Evolutionary conservation across 1,140 invertebrate genomes (phyloP).

Genomic region (Ceratosolen solmsi): DNA sequence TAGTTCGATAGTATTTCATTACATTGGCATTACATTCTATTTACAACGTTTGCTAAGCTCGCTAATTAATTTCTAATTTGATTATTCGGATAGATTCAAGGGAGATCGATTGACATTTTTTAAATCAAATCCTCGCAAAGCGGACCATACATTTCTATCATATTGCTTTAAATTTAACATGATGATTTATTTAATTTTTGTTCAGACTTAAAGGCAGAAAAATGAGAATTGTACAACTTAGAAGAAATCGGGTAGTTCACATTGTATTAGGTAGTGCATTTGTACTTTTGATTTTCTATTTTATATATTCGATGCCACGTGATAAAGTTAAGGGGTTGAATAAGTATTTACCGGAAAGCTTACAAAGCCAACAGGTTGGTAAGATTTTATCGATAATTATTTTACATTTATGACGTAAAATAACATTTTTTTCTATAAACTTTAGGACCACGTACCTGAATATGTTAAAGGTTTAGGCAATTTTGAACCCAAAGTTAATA

Average conservation of each 20-base stretch:
- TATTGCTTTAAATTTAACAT: not conserved
- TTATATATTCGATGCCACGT: conserved; percentile 33
- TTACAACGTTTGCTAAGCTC: too few relatives aligned
- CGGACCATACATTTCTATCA: not conserved
- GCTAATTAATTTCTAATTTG: too few relatives aligned
- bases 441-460: conserved; percentile 55
- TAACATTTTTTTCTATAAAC: not conserved
- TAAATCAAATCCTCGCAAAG: too few relatives aligned
- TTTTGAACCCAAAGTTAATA: conserved; percentile 79
- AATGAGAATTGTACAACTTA: conserved; percentile 71
- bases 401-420: conserved; percentile 20
- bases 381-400: conserved; percentile 9
- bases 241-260: conserved; percentile 65
- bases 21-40: too few relatives aligned
- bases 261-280: conserved; percentile 57
- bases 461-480: conserved; percentile 73
- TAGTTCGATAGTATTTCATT: too few relatives aligned
- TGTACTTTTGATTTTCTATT: conserved; percentile 60
- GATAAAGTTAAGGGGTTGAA: conserved; percentile 60
- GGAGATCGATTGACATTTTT: too few relatives aligned
- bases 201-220: conserved; percentile 22
- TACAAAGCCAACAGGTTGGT: conserved; percentile 58
- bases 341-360: conserved; percentile 62
- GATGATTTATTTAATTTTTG: conserved; percentile 14
- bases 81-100: too few relatives aligned